Evolutionary conservation across 2,113 vertebrate genomes (phyloP).

Genomic region (Burhinus bistriatus): DNA sequence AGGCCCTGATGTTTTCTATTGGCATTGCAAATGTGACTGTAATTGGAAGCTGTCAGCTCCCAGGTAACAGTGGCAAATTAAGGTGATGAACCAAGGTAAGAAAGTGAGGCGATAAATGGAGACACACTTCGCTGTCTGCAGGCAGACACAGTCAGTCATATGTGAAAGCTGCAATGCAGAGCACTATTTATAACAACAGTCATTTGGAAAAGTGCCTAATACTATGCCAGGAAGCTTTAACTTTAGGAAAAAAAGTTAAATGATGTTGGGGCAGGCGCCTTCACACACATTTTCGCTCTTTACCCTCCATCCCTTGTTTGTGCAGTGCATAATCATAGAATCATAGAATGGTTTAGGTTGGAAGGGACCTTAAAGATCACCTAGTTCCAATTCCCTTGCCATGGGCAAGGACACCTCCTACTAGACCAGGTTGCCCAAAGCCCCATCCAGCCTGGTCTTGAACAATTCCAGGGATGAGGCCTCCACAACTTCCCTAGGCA

Average conservation of each 20-base stretch:
- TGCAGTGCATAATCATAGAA: not conserved
- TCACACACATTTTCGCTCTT: fast-evolving
- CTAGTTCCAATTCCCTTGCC: no score
- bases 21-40: conserved; percentile 27
- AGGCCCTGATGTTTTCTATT: not conserved
- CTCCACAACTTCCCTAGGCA: no score
- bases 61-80: conserved; percentile 33
- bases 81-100: conserved; percentile 26
- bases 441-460: no score
- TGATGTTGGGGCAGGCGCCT: not conserved
- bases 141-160: not conserved
- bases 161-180: conserved; percentile 3
- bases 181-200: conserved; percentile 23
- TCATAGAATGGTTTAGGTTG: no score
- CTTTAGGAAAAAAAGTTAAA: not conserved
- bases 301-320: not conserved
- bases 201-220: not conserved
- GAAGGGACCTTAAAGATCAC: no score
- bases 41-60: conserved; percentile 43
- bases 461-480: no score
- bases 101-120: conserved; percentile 21
- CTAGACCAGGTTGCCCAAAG: no score
- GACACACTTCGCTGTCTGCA: not conserved
- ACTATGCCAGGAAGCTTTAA: not conserved
- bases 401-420: no score